phyloP scores from a whole-genome alignment of 2,888 invertebrate species.

The Erpobdella octoculata region DNA sequence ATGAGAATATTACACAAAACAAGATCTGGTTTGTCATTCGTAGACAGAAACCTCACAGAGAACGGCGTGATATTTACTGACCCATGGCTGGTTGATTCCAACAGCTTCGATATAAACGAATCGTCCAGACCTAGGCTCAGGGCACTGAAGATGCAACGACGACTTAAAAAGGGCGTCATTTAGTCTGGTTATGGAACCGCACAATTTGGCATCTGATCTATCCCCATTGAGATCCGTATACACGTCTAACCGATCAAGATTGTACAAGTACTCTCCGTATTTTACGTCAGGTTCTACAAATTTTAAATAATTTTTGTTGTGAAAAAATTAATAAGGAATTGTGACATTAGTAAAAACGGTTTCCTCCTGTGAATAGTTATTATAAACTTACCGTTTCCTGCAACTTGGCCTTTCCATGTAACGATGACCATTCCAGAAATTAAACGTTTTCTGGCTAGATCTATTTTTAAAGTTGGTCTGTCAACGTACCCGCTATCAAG shows the following conservation, averaged over 20 bases:
- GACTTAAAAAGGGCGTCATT: slow-evolving; percentile 22
- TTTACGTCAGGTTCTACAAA: slow-evolving; percentile 11
- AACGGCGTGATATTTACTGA: slow-evolving; percentile 19
- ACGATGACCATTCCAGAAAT: slow-evolving; percentile 48
- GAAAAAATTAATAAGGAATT: not conserved
- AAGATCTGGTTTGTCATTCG: slow-evolving; percentile 8
- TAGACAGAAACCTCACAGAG: slow-evolving; percentile 24
- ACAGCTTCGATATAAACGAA: slow-evolving; percentile 24
- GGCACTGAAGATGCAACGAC: slow-evolving; percentile 24
- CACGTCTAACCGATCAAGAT: slow-evolving; percentile 17
- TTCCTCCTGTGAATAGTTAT: not conserved
- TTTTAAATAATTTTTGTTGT: not conserved
- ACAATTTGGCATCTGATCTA: slow-evolving; percentile 2
- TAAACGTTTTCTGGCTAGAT: slow-evolving; percentile 51
- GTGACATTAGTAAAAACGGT: not conserved
- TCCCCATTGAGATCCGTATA: slow-evolving; percentile 22
- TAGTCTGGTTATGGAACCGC: slow-evolving; percentile 15
- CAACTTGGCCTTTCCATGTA: slow-evolving; percentile 17
- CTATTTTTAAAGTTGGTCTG: slow-evolving; percentile 56
- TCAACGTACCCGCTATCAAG: slow-evolving; percentile 56
- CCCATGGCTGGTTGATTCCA: slow-evolving; percentile 25
- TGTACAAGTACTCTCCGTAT: slow-evolving; percentile 26
- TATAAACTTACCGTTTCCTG: not conserved
- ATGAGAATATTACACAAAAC: not conserved
- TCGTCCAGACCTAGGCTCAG: slow-evolving; percentile 2